Conservation (phyloP, 2,888 invertebrate genomes). For the Lamellibrachia satsuma region DNA sequence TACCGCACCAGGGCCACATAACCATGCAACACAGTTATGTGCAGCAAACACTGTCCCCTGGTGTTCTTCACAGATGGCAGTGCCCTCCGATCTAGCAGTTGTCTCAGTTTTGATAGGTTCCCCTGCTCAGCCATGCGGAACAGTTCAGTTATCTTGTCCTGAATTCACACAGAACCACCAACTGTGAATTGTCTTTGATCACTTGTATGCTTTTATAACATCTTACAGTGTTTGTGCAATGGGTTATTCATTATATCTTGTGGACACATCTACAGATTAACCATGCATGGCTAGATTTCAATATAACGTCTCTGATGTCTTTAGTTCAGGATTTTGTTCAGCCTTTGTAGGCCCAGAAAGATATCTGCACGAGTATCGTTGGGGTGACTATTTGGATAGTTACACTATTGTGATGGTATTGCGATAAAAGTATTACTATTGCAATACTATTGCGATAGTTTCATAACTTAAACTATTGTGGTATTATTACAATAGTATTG, state of each 20-base stretch:
- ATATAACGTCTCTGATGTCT: background rate
- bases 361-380: too few species aligned
- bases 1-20: background rate
- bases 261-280: background rate
- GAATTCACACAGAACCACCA: background rate
- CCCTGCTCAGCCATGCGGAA: constrained; percentile 13
- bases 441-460: too few species aligned
- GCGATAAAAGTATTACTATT: too few species aligned
- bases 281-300: background rate
- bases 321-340: background rate
- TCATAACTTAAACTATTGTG: too few species aligned
- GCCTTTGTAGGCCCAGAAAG: too few species aligned
- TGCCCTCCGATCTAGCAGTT: constrained; percentile 18
- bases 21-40: background rate
- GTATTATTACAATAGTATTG: too few species aligned
- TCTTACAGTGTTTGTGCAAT: background rate
- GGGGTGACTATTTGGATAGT: too few species aligned
- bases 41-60: background rate
- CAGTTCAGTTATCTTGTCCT: constrained; percentile 9
- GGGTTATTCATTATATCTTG: background rate
- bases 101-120: background rate
- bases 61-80: constrained; percentile 7
- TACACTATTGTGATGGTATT: too few species aligned
- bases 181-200: too few species aligned
- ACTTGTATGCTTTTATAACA: too few species aligned